Percentiles rank a stretch among this genome's conserved stretches.
phyloP scores from a whole-genome alignment of 2,797 vertebrate genomes.

The Myiotriccus ornatus region DNA sequence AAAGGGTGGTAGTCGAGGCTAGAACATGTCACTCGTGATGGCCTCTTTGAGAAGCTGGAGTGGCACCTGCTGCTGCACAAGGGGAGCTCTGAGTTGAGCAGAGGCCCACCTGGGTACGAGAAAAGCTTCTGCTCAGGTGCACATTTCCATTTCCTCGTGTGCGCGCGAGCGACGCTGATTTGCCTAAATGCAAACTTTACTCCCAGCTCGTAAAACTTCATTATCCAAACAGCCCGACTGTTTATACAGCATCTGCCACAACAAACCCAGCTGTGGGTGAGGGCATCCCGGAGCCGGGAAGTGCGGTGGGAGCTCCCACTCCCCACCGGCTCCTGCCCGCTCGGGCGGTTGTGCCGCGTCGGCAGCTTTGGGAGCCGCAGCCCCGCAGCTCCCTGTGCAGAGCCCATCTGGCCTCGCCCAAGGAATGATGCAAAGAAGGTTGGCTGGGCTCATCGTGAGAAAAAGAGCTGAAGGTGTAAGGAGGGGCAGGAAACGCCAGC shows the following conservation, averaged over 20 bases:
- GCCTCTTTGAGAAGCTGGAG: not conserved
- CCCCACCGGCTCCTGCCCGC: not conserved
- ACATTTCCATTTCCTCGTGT: not conserved
- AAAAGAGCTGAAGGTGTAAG: not conserved
- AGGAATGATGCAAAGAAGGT: not conserved
- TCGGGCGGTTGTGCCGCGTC: rapidly evolving
- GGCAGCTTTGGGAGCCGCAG: not conserved
- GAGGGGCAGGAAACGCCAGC: not conserved
- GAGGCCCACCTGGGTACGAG: not conserved
- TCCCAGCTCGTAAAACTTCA: not conserved
- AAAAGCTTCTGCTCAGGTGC: not conserved
- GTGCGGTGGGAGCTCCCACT: not conserved
- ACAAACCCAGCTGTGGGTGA: not conserved
- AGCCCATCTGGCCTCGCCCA: not conserved
- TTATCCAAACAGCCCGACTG: not conserved
- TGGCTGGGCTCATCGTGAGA: not conserved
- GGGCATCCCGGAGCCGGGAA: not conserved
- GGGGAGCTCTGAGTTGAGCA: not conserved
- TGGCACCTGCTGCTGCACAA: not conserved
- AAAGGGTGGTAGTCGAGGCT: not conserved
- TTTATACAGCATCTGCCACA: not conserved
- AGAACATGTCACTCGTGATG: rapidly evolving
- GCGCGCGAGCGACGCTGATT: not conserved
- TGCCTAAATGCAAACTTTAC: not conserved
- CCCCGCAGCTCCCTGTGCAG: not conserved